These are phyloP conservation scores for Benitochromis conjunctus DNA, from an alignment of 2,113 vertebrate species.

Conservation along the genomic window DNA sequence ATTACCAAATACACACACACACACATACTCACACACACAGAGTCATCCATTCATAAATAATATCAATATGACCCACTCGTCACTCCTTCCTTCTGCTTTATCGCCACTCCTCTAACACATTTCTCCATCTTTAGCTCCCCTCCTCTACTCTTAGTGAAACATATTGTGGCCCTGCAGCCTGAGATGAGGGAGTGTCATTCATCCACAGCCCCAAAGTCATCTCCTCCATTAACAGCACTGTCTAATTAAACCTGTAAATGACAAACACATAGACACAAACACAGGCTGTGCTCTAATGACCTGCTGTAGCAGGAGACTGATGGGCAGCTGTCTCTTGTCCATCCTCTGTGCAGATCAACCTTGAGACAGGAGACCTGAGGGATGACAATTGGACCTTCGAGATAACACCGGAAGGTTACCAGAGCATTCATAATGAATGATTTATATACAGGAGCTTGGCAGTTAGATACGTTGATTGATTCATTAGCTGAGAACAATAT, in stretches of 20 bases:
- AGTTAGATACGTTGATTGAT: slow-evolving; percentile 49
- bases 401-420: slow-evolving; percentile 43
- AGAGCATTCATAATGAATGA: slow-evolving; percentile 51
- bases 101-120: not conserved
- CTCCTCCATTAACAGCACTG: slow-evolving; percentile 61
- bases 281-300: slow-evolving; percentile 59
- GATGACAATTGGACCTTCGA: slow-evolving; percentile 17
- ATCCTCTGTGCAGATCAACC: slow-evolving; percentile 58
- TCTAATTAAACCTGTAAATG: slow-evolving; percentile 75
- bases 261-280: slow-evolving; percentile 70
- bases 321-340: slow-evolving; percentile 68
- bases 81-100: slow-evolving; percentile 10
- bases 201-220: slow-evolving; percentile 68
- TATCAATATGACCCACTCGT: slow-evolving; percentile 57
- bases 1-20: slow-evolving; percentile 52
- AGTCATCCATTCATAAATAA: slow-evolving; percentile 66
- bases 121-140: not conserved
- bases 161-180: slow-evolving; percentile 49
- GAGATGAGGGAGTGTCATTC: slow-evolving; percentile 49
- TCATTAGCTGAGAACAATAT: slow-evolving; percentile 57
- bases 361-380: slow-evolving; percentile 52
- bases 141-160: slow-evolving; percentile 43
- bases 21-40: slow-evolving; percentile 20
- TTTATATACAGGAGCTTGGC: slow-evolving; percentile 25
- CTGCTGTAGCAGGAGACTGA: slow-evolving; percentile 64